Conservation (phyloP, 2,888 invertebrate species). For the Brachypterus glaber region DNA sequence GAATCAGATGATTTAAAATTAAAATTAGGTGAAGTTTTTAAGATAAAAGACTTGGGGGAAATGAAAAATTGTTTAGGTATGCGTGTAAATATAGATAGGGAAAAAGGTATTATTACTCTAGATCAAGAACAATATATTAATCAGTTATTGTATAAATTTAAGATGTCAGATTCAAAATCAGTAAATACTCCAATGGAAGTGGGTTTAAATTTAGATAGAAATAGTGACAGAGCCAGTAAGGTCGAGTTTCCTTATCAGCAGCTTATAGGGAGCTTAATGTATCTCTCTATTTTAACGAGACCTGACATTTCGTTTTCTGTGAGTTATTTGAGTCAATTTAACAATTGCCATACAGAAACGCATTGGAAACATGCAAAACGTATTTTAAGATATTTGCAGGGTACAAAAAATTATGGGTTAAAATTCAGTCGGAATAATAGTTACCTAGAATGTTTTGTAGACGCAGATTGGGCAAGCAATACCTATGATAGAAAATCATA, state of each 20-base stretch:
- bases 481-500: not conserved
- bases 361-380: constrained; percentile 4
- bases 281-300: constrained; percentile 14
- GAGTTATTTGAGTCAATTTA: constrained; percentile 9
- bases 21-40: constrained; percentile 6
- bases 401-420: not conserved
- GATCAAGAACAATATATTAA: constrained; percentile 13
- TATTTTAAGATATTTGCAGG: not conserved
- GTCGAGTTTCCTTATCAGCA: constrained; percentile 5
- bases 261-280: constrained; percentile 14
- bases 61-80: constrained; percentile 8
- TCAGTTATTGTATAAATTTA: constrained; percentile 11
- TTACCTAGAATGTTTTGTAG: not conserved
- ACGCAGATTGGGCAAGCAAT: not conserved
- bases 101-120: constrained; percentile 10
- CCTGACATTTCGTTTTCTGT: constrained; percentile 15
- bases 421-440: not conserved
- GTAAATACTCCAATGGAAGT: constrained; percentile 8
- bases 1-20: constrained; percentile 11
- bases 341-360: not conserved
- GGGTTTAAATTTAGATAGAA: not conserved
- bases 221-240: not conserved
- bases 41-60: constrained; percentile 9
- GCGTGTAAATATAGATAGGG: constrained; percentile 9
- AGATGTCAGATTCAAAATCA: constrained; percentile 14